Evolutionary conservation across 2,797 vertebrate species (phyloP), one percentile per base, ranked within the genome.

Genomic region (Arvicola amphibius): DNA sequence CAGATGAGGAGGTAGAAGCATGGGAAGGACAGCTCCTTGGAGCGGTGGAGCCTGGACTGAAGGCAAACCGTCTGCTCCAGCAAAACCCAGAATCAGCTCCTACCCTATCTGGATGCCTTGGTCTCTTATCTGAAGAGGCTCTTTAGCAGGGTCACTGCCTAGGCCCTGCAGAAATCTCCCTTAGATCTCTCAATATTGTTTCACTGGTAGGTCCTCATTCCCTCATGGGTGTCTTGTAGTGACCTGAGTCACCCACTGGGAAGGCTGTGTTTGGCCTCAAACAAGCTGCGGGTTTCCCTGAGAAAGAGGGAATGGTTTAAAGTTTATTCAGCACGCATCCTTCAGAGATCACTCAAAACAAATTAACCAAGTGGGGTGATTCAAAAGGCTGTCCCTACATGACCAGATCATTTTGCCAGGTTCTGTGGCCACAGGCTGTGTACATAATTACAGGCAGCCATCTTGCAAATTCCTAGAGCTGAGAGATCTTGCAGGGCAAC

Each of bases 181-280:
- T 13, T 61, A 37, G 34, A 40, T 59, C 63, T 90, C 29, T 63
- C 65, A 14, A 61, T 0, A 2, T 53, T 3, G 8, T 89, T 92
- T 65, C 34, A 77, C 69, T 79, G 37, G 48, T 3, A 34, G 7
- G 34, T 46, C 61, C 37, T 14, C 1, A 32, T 78, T 56, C 73
- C 78, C 53, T 23, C 13, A 51, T 13, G 12, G 71, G 84, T 25
- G 34, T 29, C 53, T 51, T 63, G 25, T 34, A 40, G 16, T 25
- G 25, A 59, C 61, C 85, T 86, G 77, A 85, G 32, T 76, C 40
- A 73, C 59, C 12, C 10, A 23, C 23, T 12, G 4, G 48, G 69
- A 29, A 92, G 71, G 77, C 76, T 61, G 40, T 76, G 87, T 29
- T 96, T 79, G 78, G 84, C 59, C 59, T 37, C n/a, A 85, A 78